Evolutionary conservation across 2,113 vertebrate species (phyloP), one percentile per base, ranked within the genome.

Genomic region (Gobio gobio): DNA sequence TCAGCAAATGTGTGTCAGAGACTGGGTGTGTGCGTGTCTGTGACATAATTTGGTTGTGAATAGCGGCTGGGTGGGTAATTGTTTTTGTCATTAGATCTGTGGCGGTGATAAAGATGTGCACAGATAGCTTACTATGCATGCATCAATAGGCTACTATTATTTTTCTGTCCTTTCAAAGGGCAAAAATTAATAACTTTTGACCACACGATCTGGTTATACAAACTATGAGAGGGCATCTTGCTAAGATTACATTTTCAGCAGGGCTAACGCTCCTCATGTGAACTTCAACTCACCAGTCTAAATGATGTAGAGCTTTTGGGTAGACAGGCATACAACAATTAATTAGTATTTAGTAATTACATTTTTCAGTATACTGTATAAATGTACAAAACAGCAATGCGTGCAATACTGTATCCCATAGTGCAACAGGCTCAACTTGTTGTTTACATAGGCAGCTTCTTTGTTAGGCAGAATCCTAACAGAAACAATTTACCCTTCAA

Each of bases 31-130:
- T 78, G 82, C 13, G 78, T 33, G 58, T 58, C 18, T 68, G 76
- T 59, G 78, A 74, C 85, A 76, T 76, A 81, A 75, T 76, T 82
- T 86, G 68, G 49, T 66, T 82, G 80, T 24, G 33, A 83, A 43
- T 95, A 96, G 95, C 94, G 95, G 95, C 95, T 95, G 95, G 95
- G 95, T 96, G 95, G 95, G 94, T 96, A 96, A 96, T 96, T 97
- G 96, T 97, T 96, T 96, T 95, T 96, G 96, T 96, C 96, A 96
- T 97, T 96, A 96, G 96, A 82, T 87, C 68, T 73, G 45, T 43
- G 54, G 18, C 13, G n/a, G 54, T 33, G 8, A 70, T 12, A 18
- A 56, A 47, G 13, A 49, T 43, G 59, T 33, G 59, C 26, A 51
- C 45, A 70, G 47, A 82, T 70, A 36, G 22, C 20, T 81, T 64